Conservation (phyloP, 2,113 vertebrate genomes). For the Psittacula cyanocephala region DNA sequence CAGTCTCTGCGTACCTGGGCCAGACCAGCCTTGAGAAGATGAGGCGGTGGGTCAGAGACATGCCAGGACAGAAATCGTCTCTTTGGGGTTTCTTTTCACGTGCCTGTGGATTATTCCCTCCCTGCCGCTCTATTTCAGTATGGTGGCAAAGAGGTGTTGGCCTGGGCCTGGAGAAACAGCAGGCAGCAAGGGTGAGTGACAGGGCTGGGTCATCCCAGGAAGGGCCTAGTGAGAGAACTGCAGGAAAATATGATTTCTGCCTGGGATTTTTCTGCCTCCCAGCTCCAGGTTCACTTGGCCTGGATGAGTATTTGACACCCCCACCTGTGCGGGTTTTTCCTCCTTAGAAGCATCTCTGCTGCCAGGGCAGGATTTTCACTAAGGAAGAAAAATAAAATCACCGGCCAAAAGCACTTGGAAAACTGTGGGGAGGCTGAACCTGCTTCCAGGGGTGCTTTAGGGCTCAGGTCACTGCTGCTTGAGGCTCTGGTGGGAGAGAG, state of each 20-base stretch:
- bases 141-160: slow-evolving; percentile 82
- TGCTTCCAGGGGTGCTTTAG: background rate
- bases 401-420: background rate
- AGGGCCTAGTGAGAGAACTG: background rate
- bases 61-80: background rate
- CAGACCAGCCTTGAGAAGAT: slow-evolving; percentile 76
- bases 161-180: slow-evolving; percentile 65
- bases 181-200: slow-evolving; percentile 23
- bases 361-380: background rate
- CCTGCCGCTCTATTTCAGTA: slow-evolving; percentile 41
- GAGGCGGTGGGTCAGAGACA: background rate
- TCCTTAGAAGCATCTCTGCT: background rate
- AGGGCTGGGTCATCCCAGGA: background rate
- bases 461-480: background rate
- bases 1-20: slow-evolving; percentile 59
- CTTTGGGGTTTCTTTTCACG: background rate
- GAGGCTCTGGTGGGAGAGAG: background rate
- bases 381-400: background rate
- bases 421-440: background rate
- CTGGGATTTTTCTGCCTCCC: background rate
- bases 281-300: background rate
- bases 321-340: background rate
- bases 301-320: background rate
- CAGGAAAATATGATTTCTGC: background rate
- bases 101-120: background rate